A percentile compares a stretch with the other conserved stretches of the same genome.
Conservation (phyloP, 2,797 vertebrate species). For the Phalanger gymnotis region DNA sequence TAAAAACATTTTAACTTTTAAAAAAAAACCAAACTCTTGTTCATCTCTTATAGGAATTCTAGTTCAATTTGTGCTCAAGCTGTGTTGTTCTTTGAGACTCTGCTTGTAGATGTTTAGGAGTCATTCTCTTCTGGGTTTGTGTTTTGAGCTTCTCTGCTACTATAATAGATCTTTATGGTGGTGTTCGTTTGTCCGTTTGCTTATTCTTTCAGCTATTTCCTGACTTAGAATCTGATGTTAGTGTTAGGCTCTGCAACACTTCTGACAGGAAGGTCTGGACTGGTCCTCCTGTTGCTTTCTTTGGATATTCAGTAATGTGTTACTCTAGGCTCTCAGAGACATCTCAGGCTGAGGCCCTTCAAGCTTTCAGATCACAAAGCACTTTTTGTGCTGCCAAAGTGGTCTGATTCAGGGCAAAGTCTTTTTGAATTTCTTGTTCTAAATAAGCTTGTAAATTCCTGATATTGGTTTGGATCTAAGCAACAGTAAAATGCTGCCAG, state of each 20-base stretch:
- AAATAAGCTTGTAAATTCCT: background rate
- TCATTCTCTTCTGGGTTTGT: background rate
- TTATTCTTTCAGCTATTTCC: background rate
- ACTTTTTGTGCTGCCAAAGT: background rate
- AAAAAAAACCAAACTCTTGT: background rate
- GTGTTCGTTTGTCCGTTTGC: background rate
- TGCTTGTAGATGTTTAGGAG: background rate
- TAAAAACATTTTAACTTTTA: background rate
- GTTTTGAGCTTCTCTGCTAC: background rate
- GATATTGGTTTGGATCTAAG: background rate
- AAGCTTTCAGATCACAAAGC: background rate
- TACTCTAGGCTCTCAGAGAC: background rate
- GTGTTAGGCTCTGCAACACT: background rate
- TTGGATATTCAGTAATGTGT: background rate
- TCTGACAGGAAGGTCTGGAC: background rate
- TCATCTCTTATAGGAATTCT: background rate
- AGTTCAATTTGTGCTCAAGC: background rate
- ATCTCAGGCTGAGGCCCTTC: background rate
- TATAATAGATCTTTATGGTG: background rate
- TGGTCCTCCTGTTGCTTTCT: background rate
- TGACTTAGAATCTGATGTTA: background rate
- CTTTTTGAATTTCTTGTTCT: background rate
- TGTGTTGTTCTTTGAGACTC: background rate
- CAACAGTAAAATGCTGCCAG: background rate
- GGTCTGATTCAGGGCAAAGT: background rate